These are phyloP conservation scores for Caranx melampygus DNA, from an alignment of 2,113 vertebrate species.

Conservation along the genomic window DNA sequence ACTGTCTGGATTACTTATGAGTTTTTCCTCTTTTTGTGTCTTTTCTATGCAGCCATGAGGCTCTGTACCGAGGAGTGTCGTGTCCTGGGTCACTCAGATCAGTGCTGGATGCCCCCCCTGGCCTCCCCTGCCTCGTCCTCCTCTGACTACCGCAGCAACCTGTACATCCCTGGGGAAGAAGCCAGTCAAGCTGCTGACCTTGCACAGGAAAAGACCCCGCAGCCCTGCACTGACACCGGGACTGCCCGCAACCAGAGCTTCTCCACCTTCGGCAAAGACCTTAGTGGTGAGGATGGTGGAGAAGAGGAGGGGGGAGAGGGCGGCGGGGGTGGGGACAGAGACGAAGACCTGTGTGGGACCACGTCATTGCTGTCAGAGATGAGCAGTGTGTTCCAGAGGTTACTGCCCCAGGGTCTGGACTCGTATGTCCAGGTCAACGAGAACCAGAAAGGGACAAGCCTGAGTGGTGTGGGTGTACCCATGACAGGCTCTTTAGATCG, in stretches of 20 bases:
- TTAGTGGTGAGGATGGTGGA: conserved; percentile 64
- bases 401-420: conserved; percentile 92
- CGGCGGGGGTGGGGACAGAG: conserved; percentile 51
- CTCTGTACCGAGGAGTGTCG: conserved; percentile 96
- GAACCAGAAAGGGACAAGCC: conserved; percentile 82
- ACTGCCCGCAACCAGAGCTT: conserved; percentile 92
- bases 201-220: conserved; percentile 87
- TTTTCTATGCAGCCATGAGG: conserved; percentile 87
- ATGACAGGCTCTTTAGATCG: conserved; percentile 89
- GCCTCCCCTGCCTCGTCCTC: conserved; percentile 88
- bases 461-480: conserved; percentile 70
- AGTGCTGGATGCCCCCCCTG: conserved; percentile 98
- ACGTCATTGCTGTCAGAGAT: conserved; percentile 94
- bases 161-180: conserved; percentile 96
- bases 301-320: conserved; percentile 72
- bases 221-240: conserved; percentile 75
- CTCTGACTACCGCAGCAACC: conserved; percentile 94
- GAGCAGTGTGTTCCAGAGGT: conserved; percentile 96
- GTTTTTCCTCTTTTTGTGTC: conserved; percentile 21
- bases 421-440: conserved; percentile 87
- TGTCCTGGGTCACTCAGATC: conserved; percentile 96
- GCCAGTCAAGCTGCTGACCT: conserved; percentile 81
- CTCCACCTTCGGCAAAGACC: conserved; percentile 95
- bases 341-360: conserved; percentile 83
- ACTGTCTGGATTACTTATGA: conserved; percentile 5